Conservation (phyloP, 2,113 vertebrate species). For the Amblyornis subalaris region DNA sequence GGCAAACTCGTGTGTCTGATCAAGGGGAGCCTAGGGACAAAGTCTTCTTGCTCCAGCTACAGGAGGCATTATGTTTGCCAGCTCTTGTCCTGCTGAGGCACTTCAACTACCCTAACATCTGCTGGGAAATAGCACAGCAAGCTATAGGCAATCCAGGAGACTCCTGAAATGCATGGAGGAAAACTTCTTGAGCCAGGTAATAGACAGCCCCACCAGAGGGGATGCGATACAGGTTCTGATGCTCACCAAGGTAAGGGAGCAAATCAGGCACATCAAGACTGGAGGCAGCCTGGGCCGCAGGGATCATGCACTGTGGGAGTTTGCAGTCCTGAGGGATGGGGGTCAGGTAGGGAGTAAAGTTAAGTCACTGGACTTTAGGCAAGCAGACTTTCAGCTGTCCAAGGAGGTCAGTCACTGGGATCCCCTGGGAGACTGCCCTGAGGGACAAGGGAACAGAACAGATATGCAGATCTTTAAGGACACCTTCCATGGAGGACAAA, state of each 20-base stretch:
- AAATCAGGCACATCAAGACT: too few species aligned
- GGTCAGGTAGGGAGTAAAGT: too few species aligned
- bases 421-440: background rate
- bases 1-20: background rate
- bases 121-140: background rate
- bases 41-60: background rate
- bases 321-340: background rate
- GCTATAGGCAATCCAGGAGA: background rate
- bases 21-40: rapidly evolving
- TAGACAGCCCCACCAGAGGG: background rate
- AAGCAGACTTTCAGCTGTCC: background rate
- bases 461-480: background rate
- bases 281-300: background rate
- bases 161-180: background rate
- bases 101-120: background rate
- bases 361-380: background rate
- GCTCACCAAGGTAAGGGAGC: background rate
- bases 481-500: background rate
- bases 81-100: background rate
- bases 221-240: background rate
- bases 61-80: background rate
- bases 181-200: background rate
- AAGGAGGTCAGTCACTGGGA: background rate
- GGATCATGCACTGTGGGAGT: too few species aligned
- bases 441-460: background rate